Conservation (phyloP, 2,888 invertebrate species). For the Marronus borbonicus region DNA sequence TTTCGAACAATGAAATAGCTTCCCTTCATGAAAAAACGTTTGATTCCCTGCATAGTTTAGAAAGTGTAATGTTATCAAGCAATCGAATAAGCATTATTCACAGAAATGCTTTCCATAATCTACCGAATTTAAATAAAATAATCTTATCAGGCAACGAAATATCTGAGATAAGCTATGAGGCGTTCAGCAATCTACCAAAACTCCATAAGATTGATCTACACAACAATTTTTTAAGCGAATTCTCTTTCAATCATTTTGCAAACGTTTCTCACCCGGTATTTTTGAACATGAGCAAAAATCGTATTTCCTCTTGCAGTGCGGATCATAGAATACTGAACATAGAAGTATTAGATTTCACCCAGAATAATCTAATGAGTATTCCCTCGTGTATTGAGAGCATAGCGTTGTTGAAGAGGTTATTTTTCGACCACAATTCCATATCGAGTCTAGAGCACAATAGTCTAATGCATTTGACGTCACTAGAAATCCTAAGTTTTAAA, state of each 20-base stretch:
- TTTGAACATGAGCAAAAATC: slow-evolving; percentile 85
- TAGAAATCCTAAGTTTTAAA: slow-evolving; percentile 83
- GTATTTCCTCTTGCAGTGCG: slow-evolving; percentile 70
- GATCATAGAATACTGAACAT: slow-evolving; percentile 75
- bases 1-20: slow-evolving; percentile 87
- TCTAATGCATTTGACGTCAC: slow-evolving; percentile 79
- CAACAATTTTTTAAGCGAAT: slow-evolving; percentile 81
- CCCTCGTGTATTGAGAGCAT: slow-evolving; percentile 80
- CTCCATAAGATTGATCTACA: slow-evolving; percentile 86
- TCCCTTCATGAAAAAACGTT: slow-evolving; percentile 81
- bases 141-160: slow-evolving; percentile 89
- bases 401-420: slow-evolving; percentile 79
- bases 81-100: slow-evolving; percentile 83
- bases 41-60: slow-evolving; percentile 79
- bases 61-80: slow-evolving; percentile 84
- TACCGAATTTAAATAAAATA: slow-evolving; percentile 85
- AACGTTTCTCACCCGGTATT: slow-evolving; percentile 82
- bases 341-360: slow-evolving; percentile 80
- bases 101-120: slow-evolving; percentile 82
- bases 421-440: slow-evolving; percentile 83
- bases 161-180: slow-evolving; percentile 79
- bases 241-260: slow-evolving; percentile 79
- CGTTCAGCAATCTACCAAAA: slow-evolving; percentile 84
- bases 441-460: slow-evolving; percentile 80
- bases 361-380: slow-evolving; percentile 78